These are phyloP conservation scores for Oncopodura yosiiana DNA, from an alignment of 1,140 invertebrate genomes.

Conservation along the genomic window DNA sequence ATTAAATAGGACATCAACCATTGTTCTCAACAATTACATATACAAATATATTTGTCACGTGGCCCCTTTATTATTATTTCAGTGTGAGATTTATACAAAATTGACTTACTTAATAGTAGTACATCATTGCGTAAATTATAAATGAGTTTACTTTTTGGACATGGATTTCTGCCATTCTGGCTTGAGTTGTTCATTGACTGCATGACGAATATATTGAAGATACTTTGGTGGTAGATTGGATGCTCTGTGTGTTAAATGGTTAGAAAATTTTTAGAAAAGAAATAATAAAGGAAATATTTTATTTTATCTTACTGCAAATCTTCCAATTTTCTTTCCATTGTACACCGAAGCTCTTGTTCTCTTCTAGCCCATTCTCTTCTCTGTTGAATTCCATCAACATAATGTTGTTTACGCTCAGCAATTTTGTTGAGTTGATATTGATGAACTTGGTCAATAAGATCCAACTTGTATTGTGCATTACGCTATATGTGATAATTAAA, in stretches of 20 bases:
- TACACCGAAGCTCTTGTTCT: constrained; percentile 21
- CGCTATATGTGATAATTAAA: constrained; percentile 2
- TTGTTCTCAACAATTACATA: too few species aligned
- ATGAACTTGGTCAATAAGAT: constrained; percentile 32
- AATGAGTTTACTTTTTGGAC: constrained; percentile 12
- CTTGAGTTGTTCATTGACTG: constrained; percentile 27
- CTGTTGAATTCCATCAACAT: constrained; percentile 27
- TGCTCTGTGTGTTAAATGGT: background rate
- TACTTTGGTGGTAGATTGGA: constrained; percentile 30
- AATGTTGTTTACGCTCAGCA: constrained; percentile 29
- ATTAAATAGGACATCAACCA: too few species aligned
- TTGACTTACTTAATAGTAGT: too few species aligned
- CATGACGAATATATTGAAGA: constrained; percentile 28
- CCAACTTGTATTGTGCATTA: constrained; percentile 29
- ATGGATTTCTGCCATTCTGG: constrained; percentile 15
- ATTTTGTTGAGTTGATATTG: constrained; percentile 22
- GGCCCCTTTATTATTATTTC: too few species aligned
- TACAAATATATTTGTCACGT: too few species aligned
- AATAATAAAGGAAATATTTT: background rate
- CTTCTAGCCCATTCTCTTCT: constrained; percentile 7
- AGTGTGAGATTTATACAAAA: too few species aligned
- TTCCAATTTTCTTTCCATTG: constrained; percentile 31
- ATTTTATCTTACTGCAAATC: constrained; percentile 19
- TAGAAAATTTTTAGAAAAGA: background rate
- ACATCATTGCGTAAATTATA: too few species aligned